A percentile compares a stretch with the other conserved stretches of the same genome.
Conservation (phyloP, 2,113 vertebrate genomes). For the Odontophorus gujanensis region DNA sequence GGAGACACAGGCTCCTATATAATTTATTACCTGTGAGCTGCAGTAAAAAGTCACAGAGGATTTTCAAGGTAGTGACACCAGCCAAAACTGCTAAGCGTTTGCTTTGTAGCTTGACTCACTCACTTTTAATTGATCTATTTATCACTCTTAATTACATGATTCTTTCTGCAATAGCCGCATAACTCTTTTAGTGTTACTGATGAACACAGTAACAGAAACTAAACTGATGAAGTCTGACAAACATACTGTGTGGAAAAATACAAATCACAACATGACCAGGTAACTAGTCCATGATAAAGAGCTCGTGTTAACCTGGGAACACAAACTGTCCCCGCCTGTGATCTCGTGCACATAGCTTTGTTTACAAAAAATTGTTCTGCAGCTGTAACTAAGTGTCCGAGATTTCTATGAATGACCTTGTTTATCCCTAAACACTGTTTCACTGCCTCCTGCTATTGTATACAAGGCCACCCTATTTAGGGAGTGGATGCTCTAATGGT, state of each 20-base stretch:
- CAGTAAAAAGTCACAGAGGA: neutral
- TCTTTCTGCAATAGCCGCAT: neutral
- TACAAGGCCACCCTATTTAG: no score
- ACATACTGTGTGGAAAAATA: neutral
- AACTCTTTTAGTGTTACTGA: neutral
- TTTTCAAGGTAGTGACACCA: neutral
- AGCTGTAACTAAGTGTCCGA: no score
- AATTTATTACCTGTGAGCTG: neutral
- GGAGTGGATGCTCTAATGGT: no score
- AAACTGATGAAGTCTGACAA: neutral
- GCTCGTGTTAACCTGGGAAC: no score
- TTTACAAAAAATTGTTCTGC: no score
- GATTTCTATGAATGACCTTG: no score
- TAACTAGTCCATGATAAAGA: no score
- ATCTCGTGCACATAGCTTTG: no score
- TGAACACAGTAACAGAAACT: neutral
- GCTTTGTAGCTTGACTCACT: neutral
- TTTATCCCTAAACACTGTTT: no score
- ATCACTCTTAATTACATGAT: neutral
- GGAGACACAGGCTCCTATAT: neutral
- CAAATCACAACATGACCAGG: no score
- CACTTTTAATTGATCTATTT: neutral
- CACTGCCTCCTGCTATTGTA: no score
- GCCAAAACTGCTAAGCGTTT: neutral
- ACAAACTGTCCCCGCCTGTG: no score